Evolutionary conservation across 2,113 vertebrate species (phyloP).

Genomic region (Thinocorus orbignyianus): DNA sequence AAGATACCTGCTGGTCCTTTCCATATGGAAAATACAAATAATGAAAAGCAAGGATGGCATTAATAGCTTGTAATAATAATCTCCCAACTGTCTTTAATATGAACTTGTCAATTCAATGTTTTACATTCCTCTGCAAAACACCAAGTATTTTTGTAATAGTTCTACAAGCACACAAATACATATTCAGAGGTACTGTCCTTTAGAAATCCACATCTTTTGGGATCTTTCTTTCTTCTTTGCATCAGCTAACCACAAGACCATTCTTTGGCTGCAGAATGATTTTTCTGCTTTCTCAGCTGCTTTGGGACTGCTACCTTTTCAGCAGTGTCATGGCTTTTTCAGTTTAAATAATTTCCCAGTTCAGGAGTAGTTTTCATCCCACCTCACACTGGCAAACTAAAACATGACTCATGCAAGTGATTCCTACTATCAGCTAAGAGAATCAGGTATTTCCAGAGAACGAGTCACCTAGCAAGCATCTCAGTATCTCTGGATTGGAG

Average conservation of each 20-base stretch:
- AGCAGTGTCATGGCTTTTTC: not conserved
- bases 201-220: not conserved
- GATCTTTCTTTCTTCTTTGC: not conserved
- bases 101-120: not conserved
- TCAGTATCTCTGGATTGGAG: not conserved
- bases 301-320: not conserved
- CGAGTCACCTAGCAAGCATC: not conserved
- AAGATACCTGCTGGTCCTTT: not conserved
- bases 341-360: not conserved
- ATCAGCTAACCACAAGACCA: not conserved
- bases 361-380: not conserved
- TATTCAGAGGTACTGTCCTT: not conserved
- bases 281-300: not conserved
- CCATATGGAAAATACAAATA: not conserved
- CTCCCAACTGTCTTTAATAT: not conserved
- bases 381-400: not conserved
- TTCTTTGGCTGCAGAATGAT: not conserved
- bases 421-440: not conserved
- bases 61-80: not conserved
- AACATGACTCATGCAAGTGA: not conserved
- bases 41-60: not conserved
- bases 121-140: not conserved
- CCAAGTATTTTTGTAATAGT: not conserved
- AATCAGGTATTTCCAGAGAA: not conserved
- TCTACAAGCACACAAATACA: not conserved